A percentile compares a stretch with the other conserved stretches of the same genome.
Evolutionary conservation across 1,140 invertebrate genomes (phyloP).

Genomic region (Charaxes varanes): DNA sequence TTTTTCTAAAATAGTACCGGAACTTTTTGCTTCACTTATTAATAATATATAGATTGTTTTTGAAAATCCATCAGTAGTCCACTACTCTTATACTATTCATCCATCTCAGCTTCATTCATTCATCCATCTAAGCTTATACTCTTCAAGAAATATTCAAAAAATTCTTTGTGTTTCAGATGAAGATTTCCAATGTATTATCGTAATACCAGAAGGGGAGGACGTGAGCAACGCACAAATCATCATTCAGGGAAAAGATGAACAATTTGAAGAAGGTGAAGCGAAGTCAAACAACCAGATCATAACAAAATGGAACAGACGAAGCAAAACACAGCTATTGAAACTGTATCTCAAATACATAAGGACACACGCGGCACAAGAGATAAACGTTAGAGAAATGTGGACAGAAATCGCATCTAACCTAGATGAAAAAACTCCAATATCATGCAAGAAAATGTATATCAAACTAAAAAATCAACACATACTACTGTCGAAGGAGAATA

Average conservation of each 20-base stretch:
- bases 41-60: no score
- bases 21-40: no score
- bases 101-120: no score
- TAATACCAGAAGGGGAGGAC: slow-evolving; percentile 53
- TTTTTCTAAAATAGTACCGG: no score
- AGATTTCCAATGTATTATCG: slow-evolving; percentile 61
- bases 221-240: slow-evolving; percentile 36
- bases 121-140: no score
- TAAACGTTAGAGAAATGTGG: slow-evolving; percentile 51
- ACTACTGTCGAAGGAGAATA: slow-evolving; percentile 12
- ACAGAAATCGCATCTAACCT: slow-evolving; percentile 45
- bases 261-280: slow-evolving; percentile 3
- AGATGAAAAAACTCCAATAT: slow-evolving; percentile 34
- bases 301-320: slow-evolving; percentile 45
- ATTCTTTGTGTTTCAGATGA: slow-evolving; percentile 44
- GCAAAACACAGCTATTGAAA: slow-evolving; percentile 42
- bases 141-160: background rate
- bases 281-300: slow-evolving; percentile 16
- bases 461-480: slow-evolving; percentile 44
- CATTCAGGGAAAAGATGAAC: slow-evolving; percentile 19
- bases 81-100: no score
- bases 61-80: no score
- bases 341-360: slow-evolving; percentile 49
- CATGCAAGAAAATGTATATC: slow-evolving; percentile 49
- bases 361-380: slow-evolving; percentile 36